These are phyloP conservation scores for Lamellibrachia satsuma DNA, from an alignment of 2,888 invertebrate species.

Conservation along the genomic window DNA sequence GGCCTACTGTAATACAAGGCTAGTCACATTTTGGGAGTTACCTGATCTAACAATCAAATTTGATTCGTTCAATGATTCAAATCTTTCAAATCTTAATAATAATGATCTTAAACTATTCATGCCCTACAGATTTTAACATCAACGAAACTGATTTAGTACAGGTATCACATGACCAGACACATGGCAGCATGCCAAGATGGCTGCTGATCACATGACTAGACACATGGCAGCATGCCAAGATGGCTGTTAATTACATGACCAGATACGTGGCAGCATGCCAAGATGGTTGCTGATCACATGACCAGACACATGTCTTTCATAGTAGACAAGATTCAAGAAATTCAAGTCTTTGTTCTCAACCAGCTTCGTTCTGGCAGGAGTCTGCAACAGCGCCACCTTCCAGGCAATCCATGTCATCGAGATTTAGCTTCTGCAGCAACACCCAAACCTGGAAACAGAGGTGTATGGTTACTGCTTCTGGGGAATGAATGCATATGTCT, in stretches of 20 bases:
- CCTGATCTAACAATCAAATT: no score
- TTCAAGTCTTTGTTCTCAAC: background rate
- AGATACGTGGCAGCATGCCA: background rate
- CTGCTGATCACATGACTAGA: no score
- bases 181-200: no score
- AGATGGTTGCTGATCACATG: background rate
- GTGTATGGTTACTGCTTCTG: background rate
- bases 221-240: no score
- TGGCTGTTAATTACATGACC: background rate
- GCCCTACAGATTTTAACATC: no score
- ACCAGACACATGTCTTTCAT: background rate
- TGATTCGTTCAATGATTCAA: no score
- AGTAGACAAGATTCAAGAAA: background rate
- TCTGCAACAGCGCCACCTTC: background rate
- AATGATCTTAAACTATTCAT: no score
- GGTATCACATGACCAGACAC: no score
- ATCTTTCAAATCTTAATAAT: no score
- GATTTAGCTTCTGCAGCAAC: background rate
- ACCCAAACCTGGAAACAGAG: slow-evolving; percentile 2
- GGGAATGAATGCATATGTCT: background rate
- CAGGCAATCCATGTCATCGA: background rate
- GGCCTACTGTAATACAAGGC: no score
- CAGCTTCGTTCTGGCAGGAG: slow-evolving; percentile 2
- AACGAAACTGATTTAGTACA: no score
- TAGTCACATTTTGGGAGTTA: no score